phyloP scores from a whole-genome alignment of 2,888 invertebrate genomes.

The Lymantria monacha region DNA sequence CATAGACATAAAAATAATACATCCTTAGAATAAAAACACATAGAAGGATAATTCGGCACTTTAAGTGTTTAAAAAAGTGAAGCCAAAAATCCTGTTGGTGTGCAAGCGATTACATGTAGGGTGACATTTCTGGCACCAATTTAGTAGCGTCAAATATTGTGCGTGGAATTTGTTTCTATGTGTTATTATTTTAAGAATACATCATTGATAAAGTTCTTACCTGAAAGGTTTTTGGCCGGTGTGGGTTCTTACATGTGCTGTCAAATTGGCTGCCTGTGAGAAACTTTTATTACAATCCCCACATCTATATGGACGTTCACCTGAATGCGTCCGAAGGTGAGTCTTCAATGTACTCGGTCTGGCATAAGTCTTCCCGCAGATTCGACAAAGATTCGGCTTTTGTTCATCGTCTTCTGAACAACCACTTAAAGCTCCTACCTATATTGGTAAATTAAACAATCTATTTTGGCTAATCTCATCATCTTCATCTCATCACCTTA shows the following conservation, averaged over 20 bases:
- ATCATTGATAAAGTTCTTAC: slow-evolving; percentile 48
- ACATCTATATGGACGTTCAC: slow-evolving; percentile 95
- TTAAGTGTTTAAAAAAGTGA: too few relatives aligned
- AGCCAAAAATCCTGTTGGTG: too few relatives aligned
- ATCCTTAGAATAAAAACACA: too few relatives aligned
- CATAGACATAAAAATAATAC: too few relatives aligned
- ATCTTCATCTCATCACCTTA: too few relatives aligned
- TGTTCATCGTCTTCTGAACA: slow-evolving; percentile 86
- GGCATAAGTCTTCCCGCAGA: slow-evolving; percentile 98
- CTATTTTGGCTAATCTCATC: not conserved
- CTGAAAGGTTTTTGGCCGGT: slow-evolving; percentile 98
- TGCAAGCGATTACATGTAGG: too few relatives aligned
- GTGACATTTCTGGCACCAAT: too few relatives aligned
- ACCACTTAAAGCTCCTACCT: slow-evolving; percentile 82
- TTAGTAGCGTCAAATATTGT: too few relatives aligned
- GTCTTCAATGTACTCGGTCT: slow-evolving; percentile 98
- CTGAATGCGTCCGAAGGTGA: slow-evolving; percentile 97
- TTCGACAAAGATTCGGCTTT: slow-evolving; percentile 94
- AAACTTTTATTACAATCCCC: slow-evolving; percentile 98
- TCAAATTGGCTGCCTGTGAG: slow-evolving; percentile 98
- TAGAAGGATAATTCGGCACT: too few relatives aligned
- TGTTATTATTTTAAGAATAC: too few relatives aligned
- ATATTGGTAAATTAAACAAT: not conserved
- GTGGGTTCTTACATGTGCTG: slow-evolving; percentile 97
- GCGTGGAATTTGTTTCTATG: too few relatives aligned